Evolutionary conservation across 2,888 invertebrate species (phyloP).

Genomic region (Clivina fossor): DNA sequence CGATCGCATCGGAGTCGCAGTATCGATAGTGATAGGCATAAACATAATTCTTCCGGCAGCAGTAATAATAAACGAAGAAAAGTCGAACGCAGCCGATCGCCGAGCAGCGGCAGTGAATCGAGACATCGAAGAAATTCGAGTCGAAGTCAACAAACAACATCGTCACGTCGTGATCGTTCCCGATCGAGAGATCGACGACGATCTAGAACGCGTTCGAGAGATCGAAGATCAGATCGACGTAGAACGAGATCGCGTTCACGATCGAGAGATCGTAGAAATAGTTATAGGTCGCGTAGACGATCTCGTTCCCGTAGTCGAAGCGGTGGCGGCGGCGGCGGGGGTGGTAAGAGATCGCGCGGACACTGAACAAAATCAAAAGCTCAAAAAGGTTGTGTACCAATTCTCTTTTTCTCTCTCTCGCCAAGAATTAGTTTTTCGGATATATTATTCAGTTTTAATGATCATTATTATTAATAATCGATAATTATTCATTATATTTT

Average conservation of each 20-base stretch:
- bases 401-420: conserved; percentile 15
- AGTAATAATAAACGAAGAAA: conserved; percentile 31
- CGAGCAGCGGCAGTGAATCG: conserved; percentile 34
- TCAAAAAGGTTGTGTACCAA: conserved; percentile 35
- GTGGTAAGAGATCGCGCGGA: conserved; percentile 46
- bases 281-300: conserved; percentile 36
- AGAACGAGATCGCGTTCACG: conserved; percentile 40
- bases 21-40: conserved; percentile 21
- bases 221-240: conserved; percentile 37
- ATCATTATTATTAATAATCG: no score
- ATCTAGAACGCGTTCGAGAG: conserved; percentile 40
- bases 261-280: conserved; percentile 37
- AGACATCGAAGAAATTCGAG: conserved; percentile 24
- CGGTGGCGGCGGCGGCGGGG: conserved; percentile 42
- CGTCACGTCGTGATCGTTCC: conserved; percentile 9
- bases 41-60: conserved; percentile 26
- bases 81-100: conserved; percentile 35
- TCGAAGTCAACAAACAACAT: conserved; percentile 17
- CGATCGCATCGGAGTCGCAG: conserved; percentile 22
- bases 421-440: no score
- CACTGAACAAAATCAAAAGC: conserved; percentile 43
- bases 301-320: conserved; percentile 39
- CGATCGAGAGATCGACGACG: conserved; percentile 35
- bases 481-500: no score
- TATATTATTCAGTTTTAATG: no score